Percentiles rank a stretch among this genome's conserved stretches.
Conservation (phyloP, 2,113 vertebrate species). For the Nycticebus coucang region DNA sequence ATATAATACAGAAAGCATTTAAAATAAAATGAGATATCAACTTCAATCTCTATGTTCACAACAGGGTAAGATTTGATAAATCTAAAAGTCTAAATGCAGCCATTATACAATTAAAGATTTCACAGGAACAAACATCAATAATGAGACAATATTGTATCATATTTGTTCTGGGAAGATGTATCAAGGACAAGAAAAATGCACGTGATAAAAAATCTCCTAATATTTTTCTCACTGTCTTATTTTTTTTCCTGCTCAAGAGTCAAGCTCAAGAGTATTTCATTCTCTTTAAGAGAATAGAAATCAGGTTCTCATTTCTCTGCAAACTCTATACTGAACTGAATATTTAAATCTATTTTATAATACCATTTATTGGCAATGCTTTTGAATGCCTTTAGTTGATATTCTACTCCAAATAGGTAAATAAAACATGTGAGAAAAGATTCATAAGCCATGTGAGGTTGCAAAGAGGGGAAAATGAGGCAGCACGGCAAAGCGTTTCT, state of each 20-base stretch:
- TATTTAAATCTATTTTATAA: slow-evolving; percentile 29
- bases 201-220: background rate
- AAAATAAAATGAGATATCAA: slow-evolving; percentile 73
- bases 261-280: background rate
- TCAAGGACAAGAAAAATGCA: slow-evolving; percentile 59
- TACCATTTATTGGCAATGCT: background rate
- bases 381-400: slow-evolving; percentile 43
- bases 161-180: slow-evolving; percentile 62
- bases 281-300: slow-evolving; percentile 36
- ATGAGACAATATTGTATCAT: slow-evolving; percentile 61
- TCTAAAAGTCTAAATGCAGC: slow-evolving; percentile 63
- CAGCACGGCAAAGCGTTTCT: slow-evolving; percentile 24
- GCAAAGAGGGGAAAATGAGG: background rate
- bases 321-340: background rate
- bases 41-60: slow-evolving; percentile 74
- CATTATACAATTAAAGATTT: slow-evolving; percentile 79
- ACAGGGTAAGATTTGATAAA: slow-evolving; percentile 74
- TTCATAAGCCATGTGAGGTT: background rate
- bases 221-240: background rate
- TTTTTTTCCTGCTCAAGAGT: background rate
- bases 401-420: slow-evolving; percentile 45
- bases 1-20: slow-evolving; percentile 64
- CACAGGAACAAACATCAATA: slow-evolving; percentile 61
- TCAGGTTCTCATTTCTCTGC: background rate
- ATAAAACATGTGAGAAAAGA: background rate